These are phyloP conservation scores for Hydrozoanthus tunicans DNA, from an alignment of 64 coral and sea anemone species.

Conservation along the genomic window DNA sequence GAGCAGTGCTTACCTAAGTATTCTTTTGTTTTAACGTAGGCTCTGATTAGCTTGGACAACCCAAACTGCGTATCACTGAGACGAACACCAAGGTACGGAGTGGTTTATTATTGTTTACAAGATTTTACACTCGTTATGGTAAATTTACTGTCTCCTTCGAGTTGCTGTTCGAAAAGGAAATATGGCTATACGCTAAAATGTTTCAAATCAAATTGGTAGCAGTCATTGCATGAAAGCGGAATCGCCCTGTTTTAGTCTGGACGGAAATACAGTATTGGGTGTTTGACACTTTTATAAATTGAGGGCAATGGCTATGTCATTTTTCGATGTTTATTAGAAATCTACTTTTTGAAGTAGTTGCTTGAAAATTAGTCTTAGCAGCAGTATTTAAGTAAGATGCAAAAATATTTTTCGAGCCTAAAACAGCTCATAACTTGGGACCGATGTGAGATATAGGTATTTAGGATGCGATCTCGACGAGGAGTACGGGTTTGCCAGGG, in stretches of 20 bases:
- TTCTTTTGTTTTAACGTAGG: slow-evolving; percentile 29
- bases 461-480: no score
- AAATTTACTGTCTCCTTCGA: background rate
- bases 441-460: no score
- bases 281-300: no score
- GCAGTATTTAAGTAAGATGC: background rate
- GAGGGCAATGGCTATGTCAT: no score
- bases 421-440: background rate
- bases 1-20: no score
- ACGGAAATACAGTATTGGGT: no score
- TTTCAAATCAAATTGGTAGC: no score
- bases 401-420: background rate
- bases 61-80: slow-evolving; percentile 70
- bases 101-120: background rate
- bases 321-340: background rate
- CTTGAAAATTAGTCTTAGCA: background rate
- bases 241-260: no score
- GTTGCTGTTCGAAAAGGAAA: background rate
- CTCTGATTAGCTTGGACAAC: slow-evolving; percentile 79
- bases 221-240: no score
- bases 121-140: background rate
- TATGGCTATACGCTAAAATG: no score
- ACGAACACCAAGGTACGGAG: slow-evolving; percentile 74
- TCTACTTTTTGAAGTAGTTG: slow-evolving; percentile 1
- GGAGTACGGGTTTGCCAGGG: no score